Conservation (phyloP, 2,797 vertebrate species). For the Rhincodon typus region DNA sequence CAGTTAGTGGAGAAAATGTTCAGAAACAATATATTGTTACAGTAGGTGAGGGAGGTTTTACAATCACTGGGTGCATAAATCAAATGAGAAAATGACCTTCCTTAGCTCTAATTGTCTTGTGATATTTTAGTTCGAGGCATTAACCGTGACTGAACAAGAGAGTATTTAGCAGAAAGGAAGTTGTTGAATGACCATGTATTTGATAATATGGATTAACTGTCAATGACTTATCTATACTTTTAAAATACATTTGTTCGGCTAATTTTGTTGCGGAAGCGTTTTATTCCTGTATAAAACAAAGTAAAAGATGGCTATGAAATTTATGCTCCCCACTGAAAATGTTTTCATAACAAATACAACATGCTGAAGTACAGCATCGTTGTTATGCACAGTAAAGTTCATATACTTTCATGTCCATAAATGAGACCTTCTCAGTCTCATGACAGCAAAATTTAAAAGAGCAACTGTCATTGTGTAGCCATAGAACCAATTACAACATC, state of each 20-base stretch:
- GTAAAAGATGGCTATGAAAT: background rate
- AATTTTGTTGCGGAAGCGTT: background rate
- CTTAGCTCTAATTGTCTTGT: background rate
- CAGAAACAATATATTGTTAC: too few species aligned
- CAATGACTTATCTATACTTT: background rate
- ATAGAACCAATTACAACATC: background rate
- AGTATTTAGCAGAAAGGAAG: background rate
- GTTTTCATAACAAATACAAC: background rate
- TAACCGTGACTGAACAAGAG: background rate
- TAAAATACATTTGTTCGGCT: background rate
- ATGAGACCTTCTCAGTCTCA: background rate
- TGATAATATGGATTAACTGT: background rate
- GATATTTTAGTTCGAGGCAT: background rate
- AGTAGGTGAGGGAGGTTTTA: too few species aligned
- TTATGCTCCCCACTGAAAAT: background rate
- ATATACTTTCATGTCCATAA: background rate
- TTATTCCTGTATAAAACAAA: background rate
- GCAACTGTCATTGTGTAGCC: background rate
- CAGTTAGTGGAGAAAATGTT: too few species aligned
- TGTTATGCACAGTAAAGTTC: background rate
- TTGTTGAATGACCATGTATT: background rate
- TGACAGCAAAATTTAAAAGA: background rate
- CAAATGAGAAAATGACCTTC: too few species aligned
- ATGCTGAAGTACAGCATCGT: background rate
- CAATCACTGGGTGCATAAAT: too few species aligned